A percentile compares a stretch with the other conserved stretches of the same genome.
Conservation (phyloP, 2,797 vertebrate genomes). For the Cyprinella venusta region DNA sequence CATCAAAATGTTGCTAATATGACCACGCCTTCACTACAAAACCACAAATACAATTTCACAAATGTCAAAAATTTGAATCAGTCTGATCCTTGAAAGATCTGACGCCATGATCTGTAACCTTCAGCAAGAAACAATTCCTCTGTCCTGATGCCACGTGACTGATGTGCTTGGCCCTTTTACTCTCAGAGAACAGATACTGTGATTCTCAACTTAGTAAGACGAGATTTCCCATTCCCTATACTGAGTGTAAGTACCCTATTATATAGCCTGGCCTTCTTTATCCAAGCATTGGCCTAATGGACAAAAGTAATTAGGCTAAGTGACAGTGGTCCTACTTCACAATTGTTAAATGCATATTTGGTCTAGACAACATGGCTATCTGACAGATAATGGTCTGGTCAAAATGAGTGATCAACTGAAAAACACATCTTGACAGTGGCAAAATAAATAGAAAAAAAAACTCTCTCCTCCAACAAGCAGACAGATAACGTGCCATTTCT, state of each 20-base stretch:
- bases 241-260: conserved; percentile 13
- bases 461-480: neutral
- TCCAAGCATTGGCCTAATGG: conserved; percentile 36
- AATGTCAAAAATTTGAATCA: neutral
- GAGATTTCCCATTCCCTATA: conserved; percentile 7
- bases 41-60: neutral
- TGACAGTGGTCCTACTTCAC: conserved; percentile 31
- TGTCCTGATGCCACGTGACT: neutral
- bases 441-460: neutral
- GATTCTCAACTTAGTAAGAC: conserved; percentile 4
- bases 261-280: conserved; percentile 24
- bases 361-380: conserved; percentile 36
- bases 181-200: conserved; percentile 23
- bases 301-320: conserved; percentile 40
- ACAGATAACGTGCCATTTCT: neutral
- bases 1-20: too few relatives aligned
- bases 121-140: neutral
- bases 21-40: neutral
- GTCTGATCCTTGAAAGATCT: neutral
- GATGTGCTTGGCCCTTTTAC: conserved; percentile 20
- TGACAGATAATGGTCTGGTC: conserved; percentile 31
- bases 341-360: conserved; percentile 44
- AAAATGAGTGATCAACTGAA: neutral
- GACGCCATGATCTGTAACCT: neutral
- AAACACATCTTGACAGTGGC: neutral